Base-by-base conservation (phyloP, 2,113 vertebrate genomes). In the Pangasianodon hypophthalmus region DNA sequence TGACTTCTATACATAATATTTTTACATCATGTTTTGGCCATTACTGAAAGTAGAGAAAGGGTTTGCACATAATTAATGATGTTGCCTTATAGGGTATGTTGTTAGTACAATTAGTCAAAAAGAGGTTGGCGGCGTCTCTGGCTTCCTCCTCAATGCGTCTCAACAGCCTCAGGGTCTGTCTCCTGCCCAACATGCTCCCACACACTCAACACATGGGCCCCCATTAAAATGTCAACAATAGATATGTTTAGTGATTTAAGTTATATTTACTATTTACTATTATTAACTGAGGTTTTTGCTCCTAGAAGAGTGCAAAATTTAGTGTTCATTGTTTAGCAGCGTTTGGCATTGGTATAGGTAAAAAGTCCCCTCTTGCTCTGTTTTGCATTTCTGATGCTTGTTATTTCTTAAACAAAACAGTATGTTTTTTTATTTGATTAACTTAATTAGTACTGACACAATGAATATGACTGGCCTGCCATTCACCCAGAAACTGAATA, bases 41-140 rank as follows among this genome's bases (percentile, higher is more conserved):
- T 92, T 86, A 79, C 29, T 69, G 54, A 90, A 92, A 88, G 85
- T 64, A 90, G 52, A 46, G 50, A 88, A 56, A 56, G 44, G 48
- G 58, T 85, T 79, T 41, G 69, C 24, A 87, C 60, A 84, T 52
- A 91, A 92, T 92, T 91, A 92, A 73, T 85, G 11, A 80, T 14
- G 26, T 80, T 80, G 46, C 44, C 16, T 37, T 91, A 62, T 81
- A 88, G 88, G 89, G 83, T 92, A 29, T 80, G 46, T 14, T 80
- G 26, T 50, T 46, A 50, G 46, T 50, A 50, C 7, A 50, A 91
- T 94, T 92, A 88, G 90, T 93, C 91, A 91, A 93, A 91, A 91
- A 58, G 90, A 90, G 92, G 62, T 93, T 91, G 93, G 94, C 93
- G 94, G 94, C 94, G 94, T 94, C 91, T 91, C 92, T 95, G 92